Conservation (phyloP, 2,113 vertebrate genomes). For the Galbula dea region DNA sequence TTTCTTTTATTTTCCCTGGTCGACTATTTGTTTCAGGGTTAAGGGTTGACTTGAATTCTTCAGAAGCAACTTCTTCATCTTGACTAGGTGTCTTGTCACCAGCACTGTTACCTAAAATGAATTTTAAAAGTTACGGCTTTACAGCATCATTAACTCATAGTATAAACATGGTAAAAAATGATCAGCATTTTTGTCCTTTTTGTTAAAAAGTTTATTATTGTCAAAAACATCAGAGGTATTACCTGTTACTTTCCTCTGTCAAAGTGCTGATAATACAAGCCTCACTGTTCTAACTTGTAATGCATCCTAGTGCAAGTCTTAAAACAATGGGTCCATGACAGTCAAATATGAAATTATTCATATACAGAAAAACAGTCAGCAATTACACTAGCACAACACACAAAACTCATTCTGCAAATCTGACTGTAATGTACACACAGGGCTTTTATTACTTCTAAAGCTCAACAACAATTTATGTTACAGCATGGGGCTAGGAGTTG, state of each 20-base stretch:
- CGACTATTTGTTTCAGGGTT: slow-evolving; percentile 31
- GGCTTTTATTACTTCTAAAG: background rate
- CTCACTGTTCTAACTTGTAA: background rate
- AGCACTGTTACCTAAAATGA: slow-evolving; percentile 50
- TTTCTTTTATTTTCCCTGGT: slow-evolving; percentile 47
- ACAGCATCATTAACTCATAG: background rate
- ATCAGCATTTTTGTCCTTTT: background rate
- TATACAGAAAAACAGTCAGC: background rate
- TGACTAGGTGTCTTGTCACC: slow-evolving; percentile 8
- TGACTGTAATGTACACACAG: background rate
- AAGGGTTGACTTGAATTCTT: slow-evolving; percentile 57
- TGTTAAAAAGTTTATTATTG: background rate
- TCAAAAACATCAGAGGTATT: background rate
- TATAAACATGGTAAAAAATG: background rate
- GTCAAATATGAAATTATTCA: background rate
- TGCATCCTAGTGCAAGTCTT: background rate
- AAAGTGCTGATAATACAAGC: background rate
- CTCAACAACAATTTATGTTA: background rate
- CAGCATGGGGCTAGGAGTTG: too few relatives aligned
- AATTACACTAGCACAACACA: background rate
- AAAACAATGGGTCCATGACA: background rate
- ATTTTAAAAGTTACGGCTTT: background rate
- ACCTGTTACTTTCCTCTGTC: background rate
- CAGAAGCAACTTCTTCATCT: slow-evolving; percentile 44
- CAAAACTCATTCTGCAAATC: background rate